Conservation (phyloP, 2,888 invertebrate genomes). For the Drosophila gaucha region DNA sequence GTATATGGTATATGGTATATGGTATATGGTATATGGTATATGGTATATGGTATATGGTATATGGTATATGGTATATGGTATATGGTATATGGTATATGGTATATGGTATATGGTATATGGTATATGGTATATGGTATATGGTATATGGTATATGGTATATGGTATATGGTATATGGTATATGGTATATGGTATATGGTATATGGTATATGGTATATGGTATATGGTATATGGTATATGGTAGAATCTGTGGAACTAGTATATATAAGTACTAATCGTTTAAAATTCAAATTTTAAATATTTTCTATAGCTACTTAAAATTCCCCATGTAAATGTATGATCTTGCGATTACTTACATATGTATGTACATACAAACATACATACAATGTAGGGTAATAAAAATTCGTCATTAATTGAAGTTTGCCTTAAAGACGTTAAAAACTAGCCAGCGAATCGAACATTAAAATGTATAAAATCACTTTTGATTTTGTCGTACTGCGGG, state of each 20-base stretch:
- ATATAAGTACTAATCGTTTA: background rate
- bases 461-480: conserved; percentile 70
- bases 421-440: conserved; percentile 27
- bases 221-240: background rate
- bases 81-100: too few species aligned
- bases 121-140: background rate
- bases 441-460: conserved; percentile 42
- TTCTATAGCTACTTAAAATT: background rate
- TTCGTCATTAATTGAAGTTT: background rate
- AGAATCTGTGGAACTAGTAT: too few species aligned
- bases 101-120: background rate
- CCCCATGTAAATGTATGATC: background rate
- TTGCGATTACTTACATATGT: background rate
- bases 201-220: background rate
- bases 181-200: too few species aligned
- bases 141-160: too few species aligned
- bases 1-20: background rate
- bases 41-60: too few species aligned
- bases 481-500: conserved; percentile 61
- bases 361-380: too few species aligned
- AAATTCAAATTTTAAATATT: too few species aligned
- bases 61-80: too few species aligned
- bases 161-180: too few species aligned
- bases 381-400: conserved; percentile 15
- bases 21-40: background rate